Percentiles rank a stretch among this genome's conserved stretches.
Evolutionary conservation across 2,888 invertebrate species (phyloP).

Genomic region (Diadegma fenestrale): DNA sequence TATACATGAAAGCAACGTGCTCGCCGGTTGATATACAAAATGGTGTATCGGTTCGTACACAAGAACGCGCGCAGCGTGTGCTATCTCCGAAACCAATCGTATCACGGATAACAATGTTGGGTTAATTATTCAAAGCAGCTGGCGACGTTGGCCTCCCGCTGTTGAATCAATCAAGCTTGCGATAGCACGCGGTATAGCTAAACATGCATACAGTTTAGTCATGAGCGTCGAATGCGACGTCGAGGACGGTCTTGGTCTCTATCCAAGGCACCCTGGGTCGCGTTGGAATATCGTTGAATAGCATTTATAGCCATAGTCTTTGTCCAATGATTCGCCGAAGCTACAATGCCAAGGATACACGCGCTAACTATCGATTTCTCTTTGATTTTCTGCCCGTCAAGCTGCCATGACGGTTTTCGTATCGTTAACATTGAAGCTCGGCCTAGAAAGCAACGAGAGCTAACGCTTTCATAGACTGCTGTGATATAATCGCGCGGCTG

Average conservation of each 20-base stretch:
- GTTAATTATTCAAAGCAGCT: slow-evolving; percentile 77
- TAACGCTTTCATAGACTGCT: not conserved
- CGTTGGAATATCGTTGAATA: slow-evolving; percentile 32
- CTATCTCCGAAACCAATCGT: slow-evolving; percentile 70
- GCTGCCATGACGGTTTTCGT: not conserved
- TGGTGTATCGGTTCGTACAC: slow-evolving; percentile 20
- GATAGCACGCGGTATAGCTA: slow-evolving; percentile 43
- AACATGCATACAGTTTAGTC: slow-evolving; percentile 25
- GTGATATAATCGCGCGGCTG: not conserved
- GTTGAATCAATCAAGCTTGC: slow-evolving; percentile 73
- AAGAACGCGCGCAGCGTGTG: slow-evolving; percentile 39
- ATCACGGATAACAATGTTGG: slow-evolving; percentile 71
- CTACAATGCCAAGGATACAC: slow-evolving; percentile 6
- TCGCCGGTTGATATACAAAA: slow-evolving; percentile 1
- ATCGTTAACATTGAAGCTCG: not conserved
- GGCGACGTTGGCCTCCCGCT: slow-evolving; percentile 72
- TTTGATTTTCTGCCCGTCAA: not conserved
- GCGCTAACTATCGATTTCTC: slow-evolving; percentile 12
- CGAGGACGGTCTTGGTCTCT: slow-evolving; percentile 30
- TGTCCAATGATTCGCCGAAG: slow-evolving; percentile 20
- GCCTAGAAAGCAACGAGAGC: not conserved
- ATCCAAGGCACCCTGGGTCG: slow-evolving; percentile 27
- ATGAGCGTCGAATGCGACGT: slow-evolving; percentile 32
- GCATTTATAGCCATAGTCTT: slow-evolving; percentile 13
- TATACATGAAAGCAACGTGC: not conserved